phyloP scores from a whole-genome alignment of 2,888 invertebrate species.

The Volucella bombylans region DNA sequence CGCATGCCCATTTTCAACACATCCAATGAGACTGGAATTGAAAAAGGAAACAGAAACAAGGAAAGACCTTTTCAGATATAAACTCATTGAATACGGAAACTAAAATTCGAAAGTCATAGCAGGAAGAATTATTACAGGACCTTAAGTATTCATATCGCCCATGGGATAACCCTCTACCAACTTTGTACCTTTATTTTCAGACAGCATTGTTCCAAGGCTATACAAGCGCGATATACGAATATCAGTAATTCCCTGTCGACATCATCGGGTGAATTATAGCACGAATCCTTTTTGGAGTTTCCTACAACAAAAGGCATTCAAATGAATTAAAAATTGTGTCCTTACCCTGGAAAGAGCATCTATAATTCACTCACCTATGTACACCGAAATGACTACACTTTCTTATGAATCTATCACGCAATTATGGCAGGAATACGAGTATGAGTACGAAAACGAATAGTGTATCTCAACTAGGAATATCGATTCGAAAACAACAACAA shows the following conservation, averaged over 20 bases:
- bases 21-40: not conserved
- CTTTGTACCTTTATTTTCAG: constrained; percentile 21
- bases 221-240: not conserved
- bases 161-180: constrained; percentile 6
- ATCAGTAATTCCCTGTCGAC: not conserved
- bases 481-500: constrained; percentile 23
- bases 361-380: constrained; percentile 25
- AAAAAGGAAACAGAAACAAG: not conserved
- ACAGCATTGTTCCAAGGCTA: not conserved
- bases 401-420: constrained; percentile 36
- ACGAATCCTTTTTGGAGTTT: constrained; percentile 5
- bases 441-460: too few relatives aligned
- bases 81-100: constrained; percentile 15
- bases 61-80: not conserved
- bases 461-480: constrained; percentile 12
- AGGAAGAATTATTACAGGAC: constrained; percentile 17
- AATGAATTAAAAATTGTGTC: constrained; percentile 42
- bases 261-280: constrained; percentile 17
- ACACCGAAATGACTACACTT: constrained; percentile 45
- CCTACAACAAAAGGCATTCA: constrained; percentile 28
- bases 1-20: not conserved
- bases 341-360: constrained; percentile 11
- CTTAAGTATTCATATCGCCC: constrained; percentile 43
- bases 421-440: constrained; percentile 35
- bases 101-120: constrained; percentile 26